Base-by-base conservation (phyloP, 2,888 invertebrate species). In the Acheta domesticus region DNA sequence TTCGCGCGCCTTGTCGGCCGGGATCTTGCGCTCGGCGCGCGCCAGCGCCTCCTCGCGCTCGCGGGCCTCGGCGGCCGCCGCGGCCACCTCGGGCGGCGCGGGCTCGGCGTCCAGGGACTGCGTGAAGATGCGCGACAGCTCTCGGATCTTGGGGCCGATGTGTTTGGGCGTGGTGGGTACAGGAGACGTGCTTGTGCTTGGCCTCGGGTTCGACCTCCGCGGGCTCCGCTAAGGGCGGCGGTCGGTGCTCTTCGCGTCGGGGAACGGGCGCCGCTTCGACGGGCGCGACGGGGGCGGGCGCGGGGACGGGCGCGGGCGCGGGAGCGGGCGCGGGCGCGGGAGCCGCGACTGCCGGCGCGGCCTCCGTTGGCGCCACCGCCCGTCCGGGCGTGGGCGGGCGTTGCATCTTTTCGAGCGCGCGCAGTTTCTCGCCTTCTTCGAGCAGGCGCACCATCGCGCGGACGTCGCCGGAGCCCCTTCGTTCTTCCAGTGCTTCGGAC, bases 391-490 rank as follows among this genome's bases (percentile, higher is more conserved):
- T 62, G 62, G 62, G 14, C n/a, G 62, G 62, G 8, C 62, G 62
- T 14, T 14, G n/a, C 62, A 19, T 14, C 62, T 62, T 62, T 62
- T 62, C 62, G 4, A 62, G n/a, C n/a, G 62, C 14, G n/a, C 62
- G 62, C 16, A 62, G n/a, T 62, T 62, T 62, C n/a, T 62, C 84
- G 81, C 89, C 88, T 82, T 89, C 89, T 85, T 91, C 91, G 77
- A 91, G 84, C 80, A 88, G 85, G 84, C 88, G 88, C 75, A 91
- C 87, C 84, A 89, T 89, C 20, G 89, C 88, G 85, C 88, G 89
- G 8, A 91, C 91, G 83, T 89, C 89, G 49, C 89, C 89, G 12
- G 89, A 88, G 62, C 87, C 87, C 23, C 83, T 79, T 50, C 83
- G 80, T 80, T 88, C 86, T 79, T 88, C 88, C 49, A 86, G 86